Conservation (phyloP, 2,113 vertebrate genomes). For the Lynx canadensis region DNA sequence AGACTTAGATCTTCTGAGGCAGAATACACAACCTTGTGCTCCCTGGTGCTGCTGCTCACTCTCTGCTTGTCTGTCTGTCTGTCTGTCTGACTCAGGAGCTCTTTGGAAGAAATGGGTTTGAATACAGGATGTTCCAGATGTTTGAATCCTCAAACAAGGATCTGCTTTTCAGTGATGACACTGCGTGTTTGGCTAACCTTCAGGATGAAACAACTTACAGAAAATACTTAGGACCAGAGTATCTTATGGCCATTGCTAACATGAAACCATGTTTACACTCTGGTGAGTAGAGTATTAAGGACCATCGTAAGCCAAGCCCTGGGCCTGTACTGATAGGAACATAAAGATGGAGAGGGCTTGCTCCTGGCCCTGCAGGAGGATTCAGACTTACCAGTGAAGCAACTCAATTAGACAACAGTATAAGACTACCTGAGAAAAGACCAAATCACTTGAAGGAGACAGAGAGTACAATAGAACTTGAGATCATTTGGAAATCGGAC, state of each 20-base stretch:
- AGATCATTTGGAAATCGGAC: not conserved
- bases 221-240: conserved; percentile 80
- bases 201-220: conserved; percentile 56
- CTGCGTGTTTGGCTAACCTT: conserved; percentile 82
- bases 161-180: conserved; percentile 84
- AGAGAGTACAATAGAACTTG: not conserved
- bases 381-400: not conserved
- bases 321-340: not conserved
- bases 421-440: not conserved
- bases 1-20: not conserved
- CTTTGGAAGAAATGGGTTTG: conserved; percentile 80
- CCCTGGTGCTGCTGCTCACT: not conserved
- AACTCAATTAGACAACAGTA: not conserved
- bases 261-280: conserved; percentile 81
- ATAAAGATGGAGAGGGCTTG: not conserved
- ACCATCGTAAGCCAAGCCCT: not conserved
- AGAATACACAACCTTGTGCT: not conserved
- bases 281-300: conserved; percentile 75
- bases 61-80: not conserved
- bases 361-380: not conserved
- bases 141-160: conserved; percentile 82
- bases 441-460: not conserved
- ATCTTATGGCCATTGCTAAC: conserved; percentile 66
- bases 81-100: conserved; percentile 72
- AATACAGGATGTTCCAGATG: conserved; percentile 78